phyloP scores from a whole-genome alignment of 2,113 vertebrate species.

The Sinocyclocheilus anshuiensis region DNA sequence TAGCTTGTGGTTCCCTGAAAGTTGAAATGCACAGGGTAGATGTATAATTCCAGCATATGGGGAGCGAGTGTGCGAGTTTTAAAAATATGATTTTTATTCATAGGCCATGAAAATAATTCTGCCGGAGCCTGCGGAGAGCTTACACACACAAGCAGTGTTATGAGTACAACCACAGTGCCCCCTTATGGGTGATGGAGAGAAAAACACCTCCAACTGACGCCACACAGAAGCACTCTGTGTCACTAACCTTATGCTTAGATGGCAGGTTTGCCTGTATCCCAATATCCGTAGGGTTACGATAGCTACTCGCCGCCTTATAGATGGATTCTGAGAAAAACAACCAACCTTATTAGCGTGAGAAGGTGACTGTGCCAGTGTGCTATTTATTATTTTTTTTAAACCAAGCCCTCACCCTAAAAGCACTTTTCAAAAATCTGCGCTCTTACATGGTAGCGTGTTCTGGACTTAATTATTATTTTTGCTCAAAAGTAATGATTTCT shows the following conservation, averaged over 20 bases:
- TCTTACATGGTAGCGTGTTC: neutral
- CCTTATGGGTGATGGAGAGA: conserved; percentile 61
- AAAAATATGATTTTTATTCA: conserved; percentile 66
- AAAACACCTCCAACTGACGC: neutral
- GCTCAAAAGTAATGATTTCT: neutral
- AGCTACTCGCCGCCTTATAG: neutral
- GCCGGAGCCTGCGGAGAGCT: conserved; percentile 58
- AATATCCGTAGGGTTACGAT: neutral
- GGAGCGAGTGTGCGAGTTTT: conserved; percentile 57
- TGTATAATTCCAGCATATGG: conserved; percentile 71
- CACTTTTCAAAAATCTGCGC: neutral
- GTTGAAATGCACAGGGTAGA: conserved; percentile 73
- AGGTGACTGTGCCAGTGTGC: neutral
- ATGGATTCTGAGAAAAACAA: neutral
- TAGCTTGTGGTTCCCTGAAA: conserved; percentile 59
- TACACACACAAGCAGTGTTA: too few relatives aligned
- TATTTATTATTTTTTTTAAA: neutral
- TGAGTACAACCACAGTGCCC: conserved; percentile 68
- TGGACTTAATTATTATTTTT: neutral
- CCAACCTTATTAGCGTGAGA: neutral
- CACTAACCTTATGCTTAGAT: neutral
- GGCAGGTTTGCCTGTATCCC: neutral
- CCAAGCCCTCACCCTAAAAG: neutral
- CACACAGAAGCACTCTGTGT: neutral
- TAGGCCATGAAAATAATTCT: conserved; percentile 76